Evolutionary conservation across 2,888 invertebrate genomes (phyloP), one percentile per base, ranked within the genome.

Genomic region (Drosophila formosana): DNA sequence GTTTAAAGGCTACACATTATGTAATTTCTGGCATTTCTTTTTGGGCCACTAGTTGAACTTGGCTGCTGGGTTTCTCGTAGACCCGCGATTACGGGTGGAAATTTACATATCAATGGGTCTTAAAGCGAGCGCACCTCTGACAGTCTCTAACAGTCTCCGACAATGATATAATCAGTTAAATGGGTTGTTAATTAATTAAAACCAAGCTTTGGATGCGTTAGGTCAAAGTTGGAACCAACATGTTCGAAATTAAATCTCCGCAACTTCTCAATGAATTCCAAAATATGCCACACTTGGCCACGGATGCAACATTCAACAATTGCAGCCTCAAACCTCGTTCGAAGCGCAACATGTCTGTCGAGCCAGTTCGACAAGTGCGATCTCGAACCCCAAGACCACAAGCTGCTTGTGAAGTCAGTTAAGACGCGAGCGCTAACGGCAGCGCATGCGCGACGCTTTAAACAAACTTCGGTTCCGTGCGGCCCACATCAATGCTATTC

Each of bases 111-210:
- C 78, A 79, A 80, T 75, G 82, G 57, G 53, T 39, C 45, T 51
- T 46, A 53, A 41, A 64, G 63, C 63, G 30, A 23, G 46, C 55
- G 61, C 66, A 53, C 28, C 53, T 46, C 52, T 58, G 52, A 46
- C 67, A 57, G 66, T 18, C 72, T 25, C 67, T 58, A 49, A 46
- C 67, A 57, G 66, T 18, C 71, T 23, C 67, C 47, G 63, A 49
- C 72, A 61, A 65, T 88, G 79, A 81, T 79, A 81, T 85, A 85
- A 85, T 79, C 82, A 68, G 82, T 41, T 77, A 79, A 85, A 86
- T 79, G 70, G 64, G 62, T 57, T 79, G 83, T 41, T 74, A 79
- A 85, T 85, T 88, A 88, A 85, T 85, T 72, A 64, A 43, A 61
- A 28, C 41, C 23, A 11, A 32, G 45, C 25, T 41, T 50, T 57